phyloP scores from a whole-genome alignment of 2,113 vertebrate species.

The Ctenomys sociabilis region DNA sequence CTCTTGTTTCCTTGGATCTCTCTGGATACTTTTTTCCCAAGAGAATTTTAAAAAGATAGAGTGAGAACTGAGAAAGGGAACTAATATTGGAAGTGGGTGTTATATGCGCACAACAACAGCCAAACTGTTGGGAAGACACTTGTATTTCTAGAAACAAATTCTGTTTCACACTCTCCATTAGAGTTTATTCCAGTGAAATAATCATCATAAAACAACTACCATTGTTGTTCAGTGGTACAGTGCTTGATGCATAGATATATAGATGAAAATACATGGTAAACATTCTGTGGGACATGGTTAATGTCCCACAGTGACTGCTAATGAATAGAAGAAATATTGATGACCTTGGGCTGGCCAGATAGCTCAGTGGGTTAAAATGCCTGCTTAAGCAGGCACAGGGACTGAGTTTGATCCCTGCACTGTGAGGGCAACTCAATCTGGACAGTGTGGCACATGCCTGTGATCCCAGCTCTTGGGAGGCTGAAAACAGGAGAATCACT shows the following conservation, averaged over 20 bases:
- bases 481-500: too few species aligned
- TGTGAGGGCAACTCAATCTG: too few species aligned
- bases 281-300: background rate
- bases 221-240: background rate
- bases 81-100: background rate
- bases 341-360: too few species aligned
- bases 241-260: background rate
- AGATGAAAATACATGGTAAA: background rate
- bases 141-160: background rate
- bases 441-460: too few species aligned
- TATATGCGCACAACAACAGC: background rate
- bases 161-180: background rate
- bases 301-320: background rate
- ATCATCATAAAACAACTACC: background rate
- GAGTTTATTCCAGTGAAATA: background rate
- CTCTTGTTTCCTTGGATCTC: background rate
- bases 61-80: background rate
- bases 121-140: background rate
- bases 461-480: too few species aligned
- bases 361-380: too few species aligned
- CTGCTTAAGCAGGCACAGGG: too few species aligned
- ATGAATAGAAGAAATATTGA: too few species aligned
- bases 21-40: background rate
- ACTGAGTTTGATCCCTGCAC: too few species aligned
- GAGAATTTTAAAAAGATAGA: background rate